Conservation (phyloP, 2,797 vertebrate genomes). For the Acipenser transmontanus region DNA sequence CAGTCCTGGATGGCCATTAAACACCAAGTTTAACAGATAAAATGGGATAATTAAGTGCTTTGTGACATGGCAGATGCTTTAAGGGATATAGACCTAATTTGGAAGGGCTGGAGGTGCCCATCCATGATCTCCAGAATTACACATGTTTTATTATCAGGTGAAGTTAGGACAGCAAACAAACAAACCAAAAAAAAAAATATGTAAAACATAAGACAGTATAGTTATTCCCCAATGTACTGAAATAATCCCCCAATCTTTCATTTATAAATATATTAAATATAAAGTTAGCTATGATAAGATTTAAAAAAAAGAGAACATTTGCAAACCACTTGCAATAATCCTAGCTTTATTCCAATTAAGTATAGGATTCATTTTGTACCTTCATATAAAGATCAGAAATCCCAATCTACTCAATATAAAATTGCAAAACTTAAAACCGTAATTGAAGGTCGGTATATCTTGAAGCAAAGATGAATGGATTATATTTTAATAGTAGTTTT, state of each 20-base stretch:
- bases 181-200: too few relatives aligned
- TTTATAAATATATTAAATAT: conserved; percentile 29
- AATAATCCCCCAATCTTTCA: conserved; percentile 41
- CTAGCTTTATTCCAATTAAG: conserved; percentile 32
- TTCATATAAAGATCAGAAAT: conserved; percentile 57
- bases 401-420: conserved; percentile 55
- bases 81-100: too few relatives aligned
- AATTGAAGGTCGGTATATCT: conserved; percentile 77
- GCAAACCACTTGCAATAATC: conserved; percentile 49
- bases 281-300: conserved; percentile 38
- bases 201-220: too few relatives aligned
- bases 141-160: too few relatives aligned
- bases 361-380: conserved; percentile 38
- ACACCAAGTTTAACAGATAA: too few relatives aligned
- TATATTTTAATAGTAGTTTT: conserved; percentile 79
- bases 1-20: too few relatives aligned
- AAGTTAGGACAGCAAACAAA: too few relatives aligned
- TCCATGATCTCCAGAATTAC: too few relatives aligned
- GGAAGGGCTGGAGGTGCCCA: too few relatives aligned
- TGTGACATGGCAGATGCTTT: too few relatives aligned
- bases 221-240: neutral
- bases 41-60: too few relatives aligned
- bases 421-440: conserved; percentile 66
- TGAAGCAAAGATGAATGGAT: conserved; percentile 78
- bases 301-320: conserved; percentile 16